Percentiles rank a stretch among this genome's conserved stretches.
Conservation (phyloP, 53 echinoderm and acorn worm species). For the Apostichopus leukothele region DNA sequence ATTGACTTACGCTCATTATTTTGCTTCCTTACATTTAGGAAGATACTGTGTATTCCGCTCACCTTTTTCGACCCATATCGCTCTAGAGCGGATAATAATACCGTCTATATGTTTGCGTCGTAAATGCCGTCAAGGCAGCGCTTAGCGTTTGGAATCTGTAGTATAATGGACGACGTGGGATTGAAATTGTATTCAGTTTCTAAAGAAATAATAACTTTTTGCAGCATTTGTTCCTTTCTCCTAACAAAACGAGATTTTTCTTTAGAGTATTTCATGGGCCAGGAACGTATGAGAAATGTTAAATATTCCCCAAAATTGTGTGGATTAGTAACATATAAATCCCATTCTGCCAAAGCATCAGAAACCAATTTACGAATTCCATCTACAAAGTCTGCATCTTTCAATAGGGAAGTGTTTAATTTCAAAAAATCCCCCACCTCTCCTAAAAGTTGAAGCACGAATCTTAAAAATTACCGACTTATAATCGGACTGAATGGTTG, state of each 20-base stretch:
- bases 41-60: no score
- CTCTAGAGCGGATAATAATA: not conserved
- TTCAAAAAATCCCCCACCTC: constrained; percentile 10
- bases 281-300: constrained; percentile 8
- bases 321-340: not conserved
- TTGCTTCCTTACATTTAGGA: no score
- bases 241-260: not conserved
- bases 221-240: not conserved
- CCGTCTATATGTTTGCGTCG: not conserved
- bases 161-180: not conserved
- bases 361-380: not conserved
- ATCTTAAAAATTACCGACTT: not conserved
- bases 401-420: not conserved
- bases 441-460: not conserved
- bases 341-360: not conserved
- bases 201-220: not conserved
- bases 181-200: not conserved
- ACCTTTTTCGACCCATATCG: no score
- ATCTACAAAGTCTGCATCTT: not conserved
- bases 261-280: not conserved
- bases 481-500: constrained; percentile 5
- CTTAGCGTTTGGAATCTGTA: not conserved
- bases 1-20: no score
- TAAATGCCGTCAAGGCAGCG: not conserved
- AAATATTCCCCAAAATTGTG: not conserved